These are phyloP conservation scores for Ceratitis capitata DNA, from an alignment of 1,140 invertebrate genomes.

Conservation along the genomic window DNA sequence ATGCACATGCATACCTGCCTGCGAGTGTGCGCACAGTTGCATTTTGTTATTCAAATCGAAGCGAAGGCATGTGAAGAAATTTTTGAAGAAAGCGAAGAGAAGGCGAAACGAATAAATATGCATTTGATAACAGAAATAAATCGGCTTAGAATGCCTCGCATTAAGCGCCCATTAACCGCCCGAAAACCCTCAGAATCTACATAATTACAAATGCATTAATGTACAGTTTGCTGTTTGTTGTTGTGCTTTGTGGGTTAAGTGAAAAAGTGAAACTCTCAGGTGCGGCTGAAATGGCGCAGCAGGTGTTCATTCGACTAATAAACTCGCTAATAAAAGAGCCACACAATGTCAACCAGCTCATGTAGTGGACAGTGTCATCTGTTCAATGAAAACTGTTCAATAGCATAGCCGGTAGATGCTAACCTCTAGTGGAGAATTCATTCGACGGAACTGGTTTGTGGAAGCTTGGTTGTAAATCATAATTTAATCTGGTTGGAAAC, in stretches of 20 bases:
- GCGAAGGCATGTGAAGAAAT: background rate
- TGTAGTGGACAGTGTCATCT: too few relatives aligned
- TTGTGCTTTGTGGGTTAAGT: background rate
- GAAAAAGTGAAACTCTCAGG: constrained; percentile 21
- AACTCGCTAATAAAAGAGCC: too few relatives aligned
- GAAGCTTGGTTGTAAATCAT: too few relatives aligned
- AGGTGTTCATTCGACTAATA: background rate
- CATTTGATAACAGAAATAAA: constrained; percentile 10
- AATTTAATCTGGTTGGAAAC: too few relatives aligned
- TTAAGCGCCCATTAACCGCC: background rate
- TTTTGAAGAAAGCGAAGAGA: background rate
- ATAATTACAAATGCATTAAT: constrained; percentile 24
- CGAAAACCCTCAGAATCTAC: background rate
- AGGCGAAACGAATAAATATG: background rate
- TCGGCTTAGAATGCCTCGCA: background rate
- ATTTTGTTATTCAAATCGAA: background rate
- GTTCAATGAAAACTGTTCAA: too few relatives aligned
- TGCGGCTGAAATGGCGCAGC: background rate
- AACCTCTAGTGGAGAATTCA: too few relatives aligned
- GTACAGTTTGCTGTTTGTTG: background rate
- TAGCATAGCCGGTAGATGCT: too few relatives aligned
- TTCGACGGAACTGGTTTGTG: too few relatives aligned
- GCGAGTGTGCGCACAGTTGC: too few relatives aligned
- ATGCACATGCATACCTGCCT: too few relatives aligned
- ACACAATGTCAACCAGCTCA: too few relatives aligned